These are phyloP conservation scores for Tenebrosternarchus preto DNA, from an alignment of 2,113 vertebrate genomes.

Conservation along the genomic window DNA sequence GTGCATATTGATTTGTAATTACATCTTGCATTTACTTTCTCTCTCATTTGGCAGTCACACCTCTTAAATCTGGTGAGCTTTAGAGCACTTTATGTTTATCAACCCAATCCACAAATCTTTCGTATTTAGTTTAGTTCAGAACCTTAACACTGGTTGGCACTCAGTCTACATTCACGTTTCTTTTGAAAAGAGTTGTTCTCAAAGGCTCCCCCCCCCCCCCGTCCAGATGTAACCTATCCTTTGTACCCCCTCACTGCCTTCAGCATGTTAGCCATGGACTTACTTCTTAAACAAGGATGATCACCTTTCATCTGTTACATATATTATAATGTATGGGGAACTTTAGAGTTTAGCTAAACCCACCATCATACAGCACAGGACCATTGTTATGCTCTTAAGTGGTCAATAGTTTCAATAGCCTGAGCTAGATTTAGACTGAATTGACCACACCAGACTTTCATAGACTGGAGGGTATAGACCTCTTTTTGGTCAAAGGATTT, in stretches of 20 bases:
- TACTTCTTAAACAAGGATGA: slow-evolving; percentile 54
- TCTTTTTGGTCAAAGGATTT: not conserved
- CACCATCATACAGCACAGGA: slow-evolving; percentile 30
- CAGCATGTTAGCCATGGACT: slow-evolving; percentile 51
- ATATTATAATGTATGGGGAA: slow-evolving; percentile 24
- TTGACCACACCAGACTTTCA: slow-evolving; percentile 50
- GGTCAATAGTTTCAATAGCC: slow-evolving; percentile 76
- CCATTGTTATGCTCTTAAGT: slow-evolving; percentile 46
- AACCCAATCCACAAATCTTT: slow-evolving; percentile 17
- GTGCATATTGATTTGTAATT: not conserved
- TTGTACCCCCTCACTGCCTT: slow-evolving; percentile 25
- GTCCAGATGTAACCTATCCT: slow-evolving; percentile 63
- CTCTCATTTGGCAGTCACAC: not conserved
- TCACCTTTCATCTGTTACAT: slow-evolving; percentile 53
- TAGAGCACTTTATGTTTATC: not conserved
- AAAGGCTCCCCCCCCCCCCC: slow-evolving; percentile 62
- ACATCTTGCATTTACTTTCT: not conserved
- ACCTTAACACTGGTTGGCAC: slow-evolving; percentile 57
- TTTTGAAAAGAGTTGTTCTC: slow-evolving; percentile 60
- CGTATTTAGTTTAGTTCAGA: slow-evolving; percentile 55
- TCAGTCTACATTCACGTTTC: slow-evolving; percentile 56
- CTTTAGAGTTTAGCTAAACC: not conserved
- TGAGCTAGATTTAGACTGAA: slow-evolving; percentile 68
- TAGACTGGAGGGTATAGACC: slow-evolving; percentile 14
- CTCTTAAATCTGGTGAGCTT: not conserved